A percentile compares a stretch with the other conserved stretches of the same genome.
phyloP scores from a whole-genome alignment of 2,113 vertebrate species.

The Mirounga angustirostris region DNA sequence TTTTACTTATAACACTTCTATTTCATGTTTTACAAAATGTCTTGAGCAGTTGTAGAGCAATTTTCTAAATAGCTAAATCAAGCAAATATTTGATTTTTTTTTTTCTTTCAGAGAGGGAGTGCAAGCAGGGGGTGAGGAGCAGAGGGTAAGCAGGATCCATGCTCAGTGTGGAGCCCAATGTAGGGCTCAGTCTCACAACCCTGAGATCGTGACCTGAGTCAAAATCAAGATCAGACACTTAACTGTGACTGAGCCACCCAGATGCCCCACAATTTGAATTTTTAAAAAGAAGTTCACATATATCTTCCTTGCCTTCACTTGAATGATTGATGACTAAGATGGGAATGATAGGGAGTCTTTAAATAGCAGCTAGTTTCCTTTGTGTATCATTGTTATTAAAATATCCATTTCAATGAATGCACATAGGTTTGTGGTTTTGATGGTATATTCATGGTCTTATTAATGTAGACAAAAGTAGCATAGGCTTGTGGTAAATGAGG shows the following conservation, averaged over 20 bases:
- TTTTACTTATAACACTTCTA: background rate
- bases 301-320: too few relatives aligned
- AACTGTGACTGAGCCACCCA: too few relatives aligned
- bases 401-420: too few relatives aligned
- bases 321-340: too few relatives aligned
- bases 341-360: too few relatives aligned
- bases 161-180: too few relatives aligned
- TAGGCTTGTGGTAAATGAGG: background rate
- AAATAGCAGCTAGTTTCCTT: too few relatives aligned
- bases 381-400: too few relatives aligned
- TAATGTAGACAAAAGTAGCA: background rate
- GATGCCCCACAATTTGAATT: too few relatives aligned
- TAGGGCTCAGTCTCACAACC: too few relatives aligned
- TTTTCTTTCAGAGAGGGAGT: background rate
- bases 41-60: background rate
- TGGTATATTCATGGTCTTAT: background rate
- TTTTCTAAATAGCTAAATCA: background rate
- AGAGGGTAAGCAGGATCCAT: background rate
- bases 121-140: background rate
- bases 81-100: background rate
- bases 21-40: background rate
- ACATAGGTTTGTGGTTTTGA: background rate
- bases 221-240: background rate
- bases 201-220: too few relatives aligned
- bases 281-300: too few relatives aligned